These are phyloP conservation scores for Chionis minor DNA, from an alignment of 2,113 vertebrate species.

Conservation along the genomic window DNA sequence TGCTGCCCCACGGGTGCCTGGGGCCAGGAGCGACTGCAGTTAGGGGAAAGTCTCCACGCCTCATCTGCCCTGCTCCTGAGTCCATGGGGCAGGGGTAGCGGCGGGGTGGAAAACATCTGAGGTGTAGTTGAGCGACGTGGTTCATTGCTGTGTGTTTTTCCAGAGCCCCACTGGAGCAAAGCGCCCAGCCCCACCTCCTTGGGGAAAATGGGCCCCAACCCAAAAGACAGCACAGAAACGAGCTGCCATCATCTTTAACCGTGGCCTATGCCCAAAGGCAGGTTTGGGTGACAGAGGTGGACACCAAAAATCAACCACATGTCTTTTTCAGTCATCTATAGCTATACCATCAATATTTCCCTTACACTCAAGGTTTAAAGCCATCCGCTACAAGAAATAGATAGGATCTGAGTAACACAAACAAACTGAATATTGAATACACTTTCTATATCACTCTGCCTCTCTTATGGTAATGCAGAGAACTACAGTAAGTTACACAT, in stretches of 20 bases:
- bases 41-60: not conserved
- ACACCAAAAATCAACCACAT: not conserved
- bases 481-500: not conserved
- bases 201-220: not conserved
- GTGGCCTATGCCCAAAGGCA: not conserved
- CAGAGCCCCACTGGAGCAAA: not conserved
- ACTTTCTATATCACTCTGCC: not conserved
- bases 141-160: not conserved
- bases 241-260: not conserved
- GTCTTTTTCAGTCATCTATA: not conserved
- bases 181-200: accelerated
- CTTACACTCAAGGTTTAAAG: not conserved
- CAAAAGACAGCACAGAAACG: not conserved
- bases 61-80: not conserved
- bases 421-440: not conserved
- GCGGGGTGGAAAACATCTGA: not conserved
- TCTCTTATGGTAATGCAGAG: not conserved
- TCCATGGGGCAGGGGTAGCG: accelerated
- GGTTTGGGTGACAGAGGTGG: not conserved
- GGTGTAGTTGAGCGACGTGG: accelerated
- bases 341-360: not conserved
- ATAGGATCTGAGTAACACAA: not conserved
- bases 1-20: accelerated
- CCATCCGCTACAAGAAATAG: not conserved
- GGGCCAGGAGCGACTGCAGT: not conserved